Conservation (phyloP, 2,797 vertebrate species). For the Pangasius djambal region DNA sequence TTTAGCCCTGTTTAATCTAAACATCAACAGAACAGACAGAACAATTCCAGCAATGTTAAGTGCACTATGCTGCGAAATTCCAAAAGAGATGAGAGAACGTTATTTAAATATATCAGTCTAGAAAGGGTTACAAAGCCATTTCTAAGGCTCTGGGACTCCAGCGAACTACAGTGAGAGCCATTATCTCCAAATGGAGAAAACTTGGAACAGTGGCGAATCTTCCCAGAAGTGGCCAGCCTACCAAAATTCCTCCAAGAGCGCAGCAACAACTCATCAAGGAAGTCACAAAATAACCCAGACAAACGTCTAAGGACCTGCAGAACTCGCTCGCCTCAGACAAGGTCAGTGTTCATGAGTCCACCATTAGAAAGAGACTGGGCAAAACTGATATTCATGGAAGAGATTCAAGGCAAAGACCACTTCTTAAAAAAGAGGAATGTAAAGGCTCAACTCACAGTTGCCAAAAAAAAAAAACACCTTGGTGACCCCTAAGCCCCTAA, state of each 20-base stretch:
- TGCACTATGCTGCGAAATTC: not conserved
- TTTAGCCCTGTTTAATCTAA: not conserved
- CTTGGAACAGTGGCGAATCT: slow-evolving; percentile 1
- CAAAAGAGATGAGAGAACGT: not conserved
- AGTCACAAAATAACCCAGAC: not conserved
- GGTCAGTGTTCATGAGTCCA: not conserved
- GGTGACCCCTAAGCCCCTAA: not conserved
- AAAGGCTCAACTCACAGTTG: not conserved
- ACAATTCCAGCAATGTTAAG: not conserved
- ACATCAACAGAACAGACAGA: not conserved
- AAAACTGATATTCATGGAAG: not conserved
- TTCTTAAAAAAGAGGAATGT: not conserved
- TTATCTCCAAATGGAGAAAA: slow-evolving; percentile 11
- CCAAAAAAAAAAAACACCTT: not conserved
- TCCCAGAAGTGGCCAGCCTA: slow-evolving; percentile 14
- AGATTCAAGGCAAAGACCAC: not conserved
- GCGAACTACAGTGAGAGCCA: not conserved
- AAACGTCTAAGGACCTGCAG: not conserved
- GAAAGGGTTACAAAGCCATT: not conserved
- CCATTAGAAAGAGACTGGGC: not conserved
- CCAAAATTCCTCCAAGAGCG: not conserved
- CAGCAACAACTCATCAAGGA: not conserved
- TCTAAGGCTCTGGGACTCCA: not conserved
- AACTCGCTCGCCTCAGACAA: not conserved
- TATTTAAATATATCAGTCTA: not conserved